phyloP scores from a whole-genome alignment of 35 echinoderm and acorn worm species.

The Heliocidaris erythrogramma region DNA sequence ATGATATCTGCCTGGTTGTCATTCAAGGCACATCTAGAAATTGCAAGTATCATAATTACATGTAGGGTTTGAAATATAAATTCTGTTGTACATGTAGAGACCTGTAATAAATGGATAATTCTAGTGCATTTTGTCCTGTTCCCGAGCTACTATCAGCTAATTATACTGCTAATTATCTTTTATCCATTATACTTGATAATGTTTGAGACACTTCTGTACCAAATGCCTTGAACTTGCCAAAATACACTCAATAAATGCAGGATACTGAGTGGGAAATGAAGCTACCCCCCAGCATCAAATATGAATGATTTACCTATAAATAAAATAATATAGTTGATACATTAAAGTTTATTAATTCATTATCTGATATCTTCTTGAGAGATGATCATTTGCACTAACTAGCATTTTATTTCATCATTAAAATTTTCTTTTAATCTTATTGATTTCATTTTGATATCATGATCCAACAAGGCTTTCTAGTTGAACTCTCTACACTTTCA shows the following conservation, averaged over 20 bases:
- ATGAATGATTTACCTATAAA: neutral
- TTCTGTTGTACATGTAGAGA: no score
- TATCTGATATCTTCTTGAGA: neutral
- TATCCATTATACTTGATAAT: no score
- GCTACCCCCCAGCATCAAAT: neutral
- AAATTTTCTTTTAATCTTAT: neutral
- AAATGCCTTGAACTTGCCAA: no score
- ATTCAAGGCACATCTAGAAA: neutral
- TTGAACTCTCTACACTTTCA: neutral
- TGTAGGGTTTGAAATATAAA: neutral
- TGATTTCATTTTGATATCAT: neutral
- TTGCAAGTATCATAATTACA: neutral
- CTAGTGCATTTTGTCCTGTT: no score
- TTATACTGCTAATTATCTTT: no score
- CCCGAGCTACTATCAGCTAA: no score
- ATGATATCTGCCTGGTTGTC: neutral
- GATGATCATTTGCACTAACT: neutral
- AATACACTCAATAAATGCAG: no score
- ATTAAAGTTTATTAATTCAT: neutral
- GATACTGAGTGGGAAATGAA: no score
- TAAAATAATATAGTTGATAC: neutral
- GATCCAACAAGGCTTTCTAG: neutral
- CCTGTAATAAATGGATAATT: no score
- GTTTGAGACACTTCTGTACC: no score
- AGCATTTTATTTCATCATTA: neutral